Evolutionary conservation across 2,113 vertebrate genomes (phyloP).

Genomic region (Protomyctophum bolini): DNA sequence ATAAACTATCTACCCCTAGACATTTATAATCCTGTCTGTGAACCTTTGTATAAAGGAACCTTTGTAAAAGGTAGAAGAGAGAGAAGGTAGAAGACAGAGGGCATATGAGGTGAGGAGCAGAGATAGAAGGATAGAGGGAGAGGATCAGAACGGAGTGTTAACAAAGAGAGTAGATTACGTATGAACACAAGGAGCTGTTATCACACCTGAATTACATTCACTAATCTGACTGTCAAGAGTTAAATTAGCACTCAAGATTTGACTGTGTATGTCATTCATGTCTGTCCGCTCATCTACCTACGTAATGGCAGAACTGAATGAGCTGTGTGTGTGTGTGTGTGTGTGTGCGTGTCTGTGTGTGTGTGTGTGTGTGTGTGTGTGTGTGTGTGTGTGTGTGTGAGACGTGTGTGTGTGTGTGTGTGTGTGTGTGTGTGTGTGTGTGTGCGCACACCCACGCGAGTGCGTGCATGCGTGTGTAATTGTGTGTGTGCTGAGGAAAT

Average conservation of each 20-base stretch:
- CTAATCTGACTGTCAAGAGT: too few species aligned
- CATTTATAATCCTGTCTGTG: too few species aligned
- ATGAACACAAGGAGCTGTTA: not conserved
- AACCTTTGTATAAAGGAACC: too few species aligned
- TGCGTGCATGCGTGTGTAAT: not conserved
- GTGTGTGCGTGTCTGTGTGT: constrained; percentile 5
- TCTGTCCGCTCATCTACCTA: too few species aligned
- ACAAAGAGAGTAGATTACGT: not conserved
- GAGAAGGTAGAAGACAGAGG: not conserved
- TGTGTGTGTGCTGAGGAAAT: constrained; percentile 14
- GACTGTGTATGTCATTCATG: not conserved
- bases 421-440: constrained; percentile 1
- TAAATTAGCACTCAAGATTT: too few species aligned
- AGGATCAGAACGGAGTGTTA: not conserved
- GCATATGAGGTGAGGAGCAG: not conserved
- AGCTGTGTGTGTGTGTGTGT: not conserved
- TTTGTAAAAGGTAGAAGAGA: not conserved
- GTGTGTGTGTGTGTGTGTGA: constrained; percentile 6
- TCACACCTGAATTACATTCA: not conserved
- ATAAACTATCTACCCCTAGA: too few species aligned
- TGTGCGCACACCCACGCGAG: too few species aligned
- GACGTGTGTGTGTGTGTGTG: constrained; percentile 3
- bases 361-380: constrained; percentile 4
- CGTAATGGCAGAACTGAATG: not conserved
- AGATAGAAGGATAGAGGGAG: not conserved